Base-by-base conservation (phyloP, 2,113 vertebrate species). In the Hippoglossus stenolepis region DNA sequence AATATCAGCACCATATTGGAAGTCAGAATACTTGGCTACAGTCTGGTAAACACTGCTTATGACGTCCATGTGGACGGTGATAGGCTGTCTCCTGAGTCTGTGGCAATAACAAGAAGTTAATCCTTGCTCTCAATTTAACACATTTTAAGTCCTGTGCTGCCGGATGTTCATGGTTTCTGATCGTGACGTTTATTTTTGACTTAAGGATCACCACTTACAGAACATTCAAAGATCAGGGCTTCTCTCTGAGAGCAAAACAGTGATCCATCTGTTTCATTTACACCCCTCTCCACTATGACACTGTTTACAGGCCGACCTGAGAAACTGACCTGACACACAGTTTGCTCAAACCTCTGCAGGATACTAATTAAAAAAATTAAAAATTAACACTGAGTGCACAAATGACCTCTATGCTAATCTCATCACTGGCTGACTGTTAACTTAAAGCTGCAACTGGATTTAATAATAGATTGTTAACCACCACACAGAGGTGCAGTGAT, bases 121-220 rank as follows among this genome's bases (percentile, higher is more conserved):
- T 85, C 83, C 54, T 62, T 24, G 31, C 76, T 69, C 71, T 85
- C 69, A 24, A 79, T 31, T 75, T 67, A 56, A 81, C 64, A 54
- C 73, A 64, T 26, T 45, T 5, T 21, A 68, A 85, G 59, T 67
- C 53, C 28, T 63, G 54, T 26, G 31, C 51, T 72, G 17, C 53
- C 38, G 13, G 35, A 79, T 26, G 65, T 45, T 45, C 35, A 75
- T 14, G 21, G 26, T 58, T 15, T 58, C 23, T 26, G 56, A 43
- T 26, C 2, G 24, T 58, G 23, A 26, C 1, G 23, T 26, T 58
- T 58, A 26, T 17, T 58, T 15, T 24, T 2, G 56, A 58, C 56
- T 12, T 58, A 7, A 58, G 40, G 40, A 1, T 43, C 11, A 13
- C 40, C 12, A 23, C 47, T 18, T 18, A 5, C 47, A 18, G 47